phyloP scores from a whole-genome alignment of 2,113 vertebrate genomes.

The Brachyhypopomus occidentalis region DNA sequence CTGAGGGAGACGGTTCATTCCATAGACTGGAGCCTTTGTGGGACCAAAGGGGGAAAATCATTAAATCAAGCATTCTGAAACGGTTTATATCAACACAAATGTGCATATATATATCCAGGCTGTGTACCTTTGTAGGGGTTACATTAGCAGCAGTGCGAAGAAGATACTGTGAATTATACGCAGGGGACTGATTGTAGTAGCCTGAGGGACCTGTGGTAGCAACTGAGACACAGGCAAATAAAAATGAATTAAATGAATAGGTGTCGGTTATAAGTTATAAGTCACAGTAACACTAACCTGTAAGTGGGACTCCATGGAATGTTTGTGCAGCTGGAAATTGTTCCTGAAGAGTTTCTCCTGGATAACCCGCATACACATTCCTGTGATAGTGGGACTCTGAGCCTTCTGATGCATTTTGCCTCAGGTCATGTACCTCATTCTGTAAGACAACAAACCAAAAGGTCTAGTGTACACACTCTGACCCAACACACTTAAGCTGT shows the following conservation, averaged over 20 bases:
- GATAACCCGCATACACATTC: conserved; percentile 80
- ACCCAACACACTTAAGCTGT: too few relatives aligned
- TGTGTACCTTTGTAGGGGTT: conserved; percentile 91
- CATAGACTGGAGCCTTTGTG: conserved; percentile 84
- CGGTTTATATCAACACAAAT: neutral
- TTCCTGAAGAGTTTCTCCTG: conserved; percentile 82
- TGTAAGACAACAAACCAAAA: conserved; percentile 59
- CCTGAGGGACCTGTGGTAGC: conserved; percentile 87
- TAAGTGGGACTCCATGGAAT: conserved; percentile 88
- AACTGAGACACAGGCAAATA: conserved; percentile 70
- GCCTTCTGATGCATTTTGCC: conserved; percentile 78
- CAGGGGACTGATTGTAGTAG: conserved; percentile 92
- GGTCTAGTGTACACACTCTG: too few relatives aligned
- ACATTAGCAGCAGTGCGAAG: conserved; percentile 88
- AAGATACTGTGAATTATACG: conserved; percentile 94
- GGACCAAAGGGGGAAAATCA: neutral
- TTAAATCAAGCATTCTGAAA: neutral
- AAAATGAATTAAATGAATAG: neutral
- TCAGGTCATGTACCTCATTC: conserved; percentile 95
- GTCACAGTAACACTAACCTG: conserved; percentile 71
- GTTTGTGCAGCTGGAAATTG: conserved; percentile 83
- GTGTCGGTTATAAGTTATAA: neutral
- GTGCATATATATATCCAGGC: too few relatives aligned
- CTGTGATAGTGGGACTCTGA: conserved; percentile 78
- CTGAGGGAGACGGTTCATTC: conserved; percentile 88